Conservation (phyloP, 2,888 invertebrate species). For the Rotaria magnacalcarata region DNA sequence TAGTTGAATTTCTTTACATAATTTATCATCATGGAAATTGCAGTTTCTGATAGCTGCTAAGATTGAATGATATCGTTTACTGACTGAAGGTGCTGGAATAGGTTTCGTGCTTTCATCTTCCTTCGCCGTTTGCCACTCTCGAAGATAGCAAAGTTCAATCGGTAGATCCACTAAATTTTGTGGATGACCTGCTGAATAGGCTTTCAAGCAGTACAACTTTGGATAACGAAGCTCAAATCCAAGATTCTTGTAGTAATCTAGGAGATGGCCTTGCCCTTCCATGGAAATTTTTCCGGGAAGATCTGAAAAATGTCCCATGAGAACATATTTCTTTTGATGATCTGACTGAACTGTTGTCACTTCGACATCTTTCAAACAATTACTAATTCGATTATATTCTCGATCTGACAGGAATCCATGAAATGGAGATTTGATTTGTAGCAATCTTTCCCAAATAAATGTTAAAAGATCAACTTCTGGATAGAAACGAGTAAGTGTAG, state of each 20-base stretch:
- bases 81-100: neutral
- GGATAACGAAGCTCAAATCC: neutral
- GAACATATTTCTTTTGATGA: neutral
- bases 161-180: neutral
- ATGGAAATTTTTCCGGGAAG: neutral
- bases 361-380: neutral
- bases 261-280: neutral
- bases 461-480: neutral
- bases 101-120: neutral
- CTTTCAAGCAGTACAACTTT: neutral
- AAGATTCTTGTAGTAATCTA: neutral
- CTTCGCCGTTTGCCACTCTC: neutral
- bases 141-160: neutral
- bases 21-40: neutral
- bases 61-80: neutral
- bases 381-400: neutral
- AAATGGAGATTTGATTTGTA: neutral
- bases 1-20: conserved; percentile 1
- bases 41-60: neutral
- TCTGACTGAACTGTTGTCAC: neutral
- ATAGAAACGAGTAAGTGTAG: neutral
- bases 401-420: neutral
- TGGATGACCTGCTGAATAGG: neutral
- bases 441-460: neutral
- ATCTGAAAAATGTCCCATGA: neutral